Base-by-base conservation (phyloP, 2,797 vertebrate genomes). In the Rhinoraja longicauda region DNA sequence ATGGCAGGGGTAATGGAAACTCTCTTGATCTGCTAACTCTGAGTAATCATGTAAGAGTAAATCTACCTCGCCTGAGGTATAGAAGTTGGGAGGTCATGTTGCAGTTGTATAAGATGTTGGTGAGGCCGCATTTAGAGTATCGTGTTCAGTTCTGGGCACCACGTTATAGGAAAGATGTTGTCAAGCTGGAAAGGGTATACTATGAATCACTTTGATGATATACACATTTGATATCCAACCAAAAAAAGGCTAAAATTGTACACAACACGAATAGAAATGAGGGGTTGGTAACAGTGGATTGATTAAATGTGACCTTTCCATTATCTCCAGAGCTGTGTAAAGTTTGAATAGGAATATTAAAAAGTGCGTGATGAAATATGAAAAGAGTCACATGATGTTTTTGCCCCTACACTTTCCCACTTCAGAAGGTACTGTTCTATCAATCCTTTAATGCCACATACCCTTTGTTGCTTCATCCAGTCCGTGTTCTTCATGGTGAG, bases 231-330 rank as follows among this genome's bases (percentile, higher is more conserved):
- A 92, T 29, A 32, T 29, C 21, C 70, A 92, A 73, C 67, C 57
- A 45, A 73, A 72, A 72, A 72, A 67, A 88, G 1, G 26, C 32
- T 24, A 36, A 26, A 92, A 92, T 45, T 92, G 90, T 15, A 75
- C 39, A 53, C 57, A 39, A 6, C 24, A 73, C 36, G 29, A 75
- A 75, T 75, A 57, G 39, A 92, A 75, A 24, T 92, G 19, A 57
- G 36, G n/a, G 26, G 70, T 92, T 70, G 36, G 70, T 92, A 92
- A 29, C 72, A 53, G 26, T 73, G 92, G 90, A 92, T 75, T 92
- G 36, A 75, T 92, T 92, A 29, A 73, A 73, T 92, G 70, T 92
- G 90, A 92, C 90, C 90, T 92, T 92, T 92, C 39, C 45, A 92
- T 92, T 92, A 92, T 57, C 70, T 53, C 70, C 24, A 53, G 24